Conservation (phyloP, 2,113 vertebrate species). For the Actenoides hombroni region DNA sequence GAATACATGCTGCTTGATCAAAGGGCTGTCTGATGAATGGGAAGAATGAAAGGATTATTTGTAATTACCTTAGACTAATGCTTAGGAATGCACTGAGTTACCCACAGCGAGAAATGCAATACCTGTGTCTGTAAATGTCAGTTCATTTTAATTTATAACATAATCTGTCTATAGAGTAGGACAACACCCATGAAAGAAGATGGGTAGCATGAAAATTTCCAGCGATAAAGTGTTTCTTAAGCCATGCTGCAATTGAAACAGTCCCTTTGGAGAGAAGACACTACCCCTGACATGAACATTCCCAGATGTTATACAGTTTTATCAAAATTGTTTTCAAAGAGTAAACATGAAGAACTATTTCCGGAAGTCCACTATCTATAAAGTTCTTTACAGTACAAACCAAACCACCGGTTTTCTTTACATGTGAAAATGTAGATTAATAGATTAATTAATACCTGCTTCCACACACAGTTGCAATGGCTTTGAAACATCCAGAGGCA, state of each 20-base stretch:
- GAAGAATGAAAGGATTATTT: constrained; percentile 25
- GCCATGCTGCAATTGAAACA: background rate
- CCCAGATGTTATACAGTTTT: background rate
- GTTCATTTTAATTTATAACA: background rate
- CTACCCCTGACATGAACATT: background rate
- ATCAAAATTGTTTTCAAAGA: background rate
- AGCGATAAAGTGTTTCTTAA: background rate
- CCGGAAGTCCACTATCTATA: background rate
- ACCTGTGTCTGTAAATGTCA: background rate
- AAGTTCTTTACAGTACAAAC: background rate
- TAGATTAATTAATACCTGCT: constrained; percentile 82
- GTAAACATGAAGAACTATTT: background rate
- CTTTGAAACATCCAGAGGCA: constrained; percentile 97
- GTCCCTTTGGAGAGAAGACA: background rate
- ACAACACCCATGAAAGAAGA: background rate
- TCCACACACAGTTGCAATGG: constrained; percentile 96
- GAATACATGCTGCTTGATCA: background rate
- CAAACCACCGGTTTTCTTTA: background rate
- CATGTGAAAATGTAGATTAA: background rate
- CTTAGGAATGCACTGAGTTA: constrained; percentile 23
- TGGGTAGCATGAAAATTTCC: background rate
- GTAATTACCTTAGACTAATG: constrained; percentile 2
- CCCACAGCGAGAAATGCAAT: background rate
- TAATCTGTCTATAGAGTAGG: background rate
- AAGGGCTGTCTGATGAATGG: constrained; percentile 6